phyloP scores from a whole-genome alignment of 1,140 invertebrate genomes.

The Drosophila bocqueti region DNA sequence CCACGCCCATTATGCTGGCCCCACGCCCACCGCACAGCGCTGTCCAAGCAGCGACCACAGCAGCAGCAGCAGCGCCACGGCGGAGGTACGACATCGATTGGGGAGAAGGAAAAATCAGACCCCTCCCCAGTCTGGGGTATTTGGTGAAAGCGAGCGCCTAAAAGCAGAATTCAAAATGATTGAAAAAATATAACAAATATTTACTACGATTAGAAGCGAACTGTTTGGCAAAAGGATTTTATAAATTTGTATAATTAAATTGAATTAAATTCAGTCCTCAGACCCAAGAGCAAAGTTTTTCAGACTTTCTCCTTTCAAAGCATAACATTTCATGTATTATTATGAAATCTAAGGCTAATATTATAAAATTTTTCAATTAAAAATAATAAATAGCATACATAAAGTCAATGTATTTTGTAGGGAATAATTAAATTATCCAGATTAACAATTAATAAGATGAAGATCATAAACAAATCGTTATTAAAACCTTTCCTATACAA shows the following conservation, averaged over 20 bases:
- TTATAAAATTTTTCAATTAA: too few species aligned
- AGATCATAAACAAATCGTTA: too few species aligned
- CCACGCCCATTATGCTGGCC: conserved; percentile 84
- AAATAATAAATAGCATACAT: too few species aligned
- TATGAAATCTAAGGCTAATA: too few species aligned
- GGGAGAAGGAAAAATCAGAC: conserved; percentile 5
- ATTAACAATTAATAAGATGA: too few species aligned
- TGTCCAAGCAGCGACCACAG: conserved; percentile 85
- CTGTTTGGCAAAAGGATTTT: not conserved
- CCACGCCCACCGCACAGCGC: conserved; percentile 76
- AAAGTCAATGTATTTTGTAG: too few species aligned
- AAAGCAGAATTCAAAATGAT: conserved; percentile 83
- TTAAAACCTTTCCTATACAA: not conserved
- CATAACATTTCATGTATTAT: too few species aligned
- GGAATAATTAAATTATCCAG: too few species aligned
- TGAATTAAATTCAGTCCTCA: not conserved
- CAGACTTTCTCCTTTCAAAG: too few species aligned
- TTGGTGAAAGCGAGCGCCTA: conserved; percentile 44
- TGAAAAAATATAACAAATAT: conserved; percentile 11
- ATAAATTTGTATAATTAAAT: not conserved
- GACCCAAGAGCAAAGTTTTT: not conserved
- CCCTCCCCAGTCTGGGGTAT: conserved; percentile 10
- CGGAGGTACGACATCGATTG: conserved; percentile 81
- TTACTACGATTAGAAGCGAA: conserved; percentile 22
- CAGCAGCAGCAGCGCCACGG: conserved; percentile 86